Base-by-base conservation (phyloP, 2,113 vertebrate genomes). In the Nerophis lumbriciformis region DNA sequence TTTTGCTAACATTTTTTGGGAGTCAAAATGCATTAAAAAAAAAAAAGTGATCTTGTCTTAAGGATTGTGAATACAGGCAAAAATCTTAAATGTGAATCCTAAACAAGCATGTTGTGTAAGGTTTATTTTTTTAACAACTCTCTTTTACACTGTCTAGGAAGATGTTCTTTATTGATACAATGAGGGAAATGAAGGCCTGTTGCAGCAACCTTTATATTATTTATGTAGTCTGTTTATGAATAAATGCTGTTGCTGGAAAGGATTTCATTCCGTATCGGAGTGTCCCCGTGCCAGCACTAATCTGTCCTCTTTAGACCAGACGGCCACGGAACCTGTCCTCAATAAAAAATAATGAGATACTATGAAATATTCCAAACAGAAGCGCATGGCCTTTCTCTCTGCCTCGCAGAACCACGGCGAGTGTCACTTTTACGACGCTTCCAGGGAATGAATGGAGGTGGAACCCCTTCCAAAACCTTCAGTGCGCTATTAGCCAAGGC, bases 321-420 rank as follows among this genome's bases (percentile, higher is more conserved):
- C 57, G 10, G 35, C 77, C 79, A 69, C 75, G 68, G 68, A 83
- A 84, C 80, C 80, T 86, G 83, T 50, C 5, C 83, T 82, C 81
- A 87, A 87, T 86, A 86, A 87, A 85, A 87, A 87, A 87, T 88
- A 90, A 90, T 39, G 85, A 89, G 80, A 82, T 82, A 89, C 88
- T 82, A 86, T 83, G 71, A 88, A 87, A 87, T 83, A 86, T 84
- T 88, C 83, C 85, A 87, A 88, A 91, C 89, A 90, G 90, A 88
- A 91, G 90, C 88, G 82, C 82, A 82, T 80, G 82, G 42, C 42
- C 42, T 72, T 2, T 28, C 28, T 28, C 28, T 28, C 28, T 28
- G 28, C 28, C 28, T 28, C 28, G 2, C 28, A 28, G 28, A 28
- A 28, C 59, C 57, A 79, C 74, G 73, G 65, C 6, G 70, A 79